Percentiles rank a stretch among this genome's conserved stretches.
These are phyloP conservation scores for Drosophila azteca DNA, from an alignment of 1,140 invertebrate genomes.

Conservation along the genomic window DNA sequence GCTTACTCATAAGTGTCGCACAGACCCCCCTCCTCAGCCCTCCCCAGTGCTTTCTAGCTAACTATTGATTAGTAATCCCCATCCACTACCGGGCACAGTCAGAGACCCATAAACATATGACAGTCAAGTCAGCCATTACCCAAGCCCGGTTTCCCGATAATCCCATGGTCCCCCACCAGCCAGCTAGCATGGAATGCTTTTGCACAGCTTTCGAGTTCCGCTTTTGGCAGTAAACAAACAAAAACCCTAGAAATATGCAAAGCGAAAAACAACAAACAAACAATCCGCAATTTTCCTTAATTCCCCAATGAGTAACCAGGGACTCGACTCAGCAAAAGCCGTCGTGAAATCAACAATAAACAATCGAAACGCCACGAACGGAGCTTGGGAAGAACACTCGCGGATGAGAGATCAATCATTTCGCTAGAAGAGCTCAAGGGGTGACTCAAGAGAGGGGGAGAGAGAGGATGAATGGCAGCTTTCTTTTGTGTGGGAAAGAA, in stretches of 20 bases:
- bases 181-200: slow-evolving; percentile 8
- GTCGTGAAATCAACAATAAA: slow-evolving; percentile 4
- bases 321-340: neutral
- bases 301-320: slow-evolving; percentile 18
- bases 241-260: slow-evolving; percentile 20
- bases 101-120: slow-evolving; percentile 27
- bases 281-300: slow-evolving; percentile 14
- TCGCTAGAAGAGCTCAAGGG: no score
- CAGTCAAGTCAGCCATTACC: slow-evolving; percentile 48
- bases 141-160: slow-evolving; percentile 33
- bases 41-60: neutral
- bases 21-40: no score
- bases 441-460: no score
- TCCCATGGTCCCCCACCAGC: slow-evolving; percentile 8
- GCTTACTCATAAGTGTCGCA: slow-evolving; percentile 39
- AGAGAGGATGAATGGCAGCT: no score
- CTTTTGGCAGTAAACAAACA: slow-evolving; percentile 23
- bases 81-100: slow-evolving; percentile 4
- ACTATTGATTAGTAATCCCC: slow-evolving; percentile 32
- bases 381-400: slow-evolving; percentile 6
- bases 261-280: slow-evolving; percentile 10
- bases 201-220: slow-evolving; percentile 24
- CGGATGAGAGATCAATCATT: neutral
- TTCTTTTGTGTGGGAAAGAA: no score
- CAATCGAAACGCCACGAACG: neutral